Percentiles rank a stretch among this genome's conserved stretches.
Evolutionary conservation across 2,113 vertebrate genomes (phyloP).

Genomic region (Ceuthmochares aereus): DNA sequence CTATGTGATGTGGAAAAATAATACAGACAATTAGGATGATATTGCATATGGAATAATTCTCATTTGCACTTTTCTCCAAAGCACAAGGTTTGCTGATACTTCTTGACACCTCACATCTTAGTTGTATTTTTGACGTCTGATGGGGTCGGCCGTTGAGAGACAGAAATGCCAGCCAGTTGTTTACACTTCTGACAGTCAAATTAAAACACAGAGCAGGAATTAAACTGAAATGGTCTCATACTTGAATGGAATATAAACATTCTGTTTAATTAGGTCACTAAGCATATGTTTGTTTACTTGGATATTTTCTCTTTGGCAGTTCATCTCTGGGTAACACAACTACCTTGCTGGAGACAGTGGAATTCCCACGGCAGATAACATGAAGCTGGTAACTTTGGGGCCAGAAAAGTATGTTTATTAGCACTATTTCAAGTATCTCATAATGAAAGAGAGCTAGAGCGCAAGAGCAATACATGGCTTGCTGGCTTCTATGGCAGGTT

Average conservation of each 20-base stretch:
- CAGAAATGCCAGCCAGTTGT: slow-evolving; percentile 27
- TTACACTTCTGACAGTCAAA: slow-evolving; percentile 37
- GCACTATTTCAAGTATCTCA: not conserved
- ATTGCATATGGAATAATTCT: not conserved
- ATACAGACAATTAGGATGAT: not conserved
- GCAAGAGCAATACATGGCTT: not conserved
- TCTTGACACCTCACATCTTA: not conserved
- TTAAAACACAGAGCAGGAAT: slow-evolving; percentile 58
- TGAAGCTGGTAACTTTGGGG: not conserved
- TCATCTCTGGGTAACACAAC: slow-evolving; percentile 33
- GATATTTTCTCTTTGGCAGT: slow-evolving; percentile 49
- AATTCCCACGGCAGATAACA: slow-evolving; percentile 34
- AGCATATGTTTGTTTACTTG: slow-evolving; percentile 58
- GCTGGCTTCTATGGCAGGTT: not conserved
- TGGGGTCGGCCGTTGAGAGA: not conserved
- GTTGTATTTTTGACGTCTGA: not conserved
- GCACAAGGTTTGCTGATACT: not conserved
- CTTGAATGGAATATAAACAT: slow-evolving; percentile 55
- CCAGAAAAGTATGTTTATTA: not conserved
- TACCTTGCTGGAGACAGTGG: not conserved
- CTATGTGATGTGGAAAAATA: not conserved
- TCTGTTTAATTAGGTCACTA: slow-evolving; percentile 67
- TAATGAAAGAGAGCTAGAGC: not conserved
- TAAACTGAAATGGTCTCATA: slow-evolving; percentile 48
- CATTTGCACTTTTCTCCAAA: not conserved